Percentiles rank a stretch among this genome's conserved stretches.
Evolutionary conservation across 2,888 invertebrate genomes (phyloP).

Genomic region (Entomobrya proxima): DNA sequence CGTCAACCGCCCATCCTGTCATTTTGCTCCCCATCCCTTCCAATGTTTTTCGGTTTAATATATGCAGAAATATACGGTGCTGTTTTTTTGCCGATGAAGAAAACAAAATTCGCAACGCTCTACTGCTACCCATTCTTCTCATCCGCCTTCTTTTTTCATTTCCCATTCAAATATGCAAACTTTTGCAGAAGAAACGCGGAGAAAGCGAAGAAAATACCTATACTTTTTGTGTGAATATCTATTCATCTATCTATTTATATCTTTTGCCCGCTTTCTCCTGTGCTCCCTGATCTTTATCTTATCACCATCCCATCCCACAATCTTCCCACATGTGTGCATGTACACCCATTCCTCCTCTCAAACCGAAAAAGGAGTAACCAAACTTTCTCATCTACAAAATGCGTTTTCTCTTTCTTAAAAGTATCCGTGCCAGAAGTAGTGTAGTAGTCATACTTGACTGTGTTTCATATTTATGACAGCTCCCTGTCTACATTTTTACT

Average conservation of each 20-base stretch:
- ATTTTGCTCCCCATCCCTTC: neutral
- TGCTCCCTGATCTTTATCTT: neutral
- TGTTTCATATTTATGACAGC: constrained; percentile 51
- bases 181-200: neutral
- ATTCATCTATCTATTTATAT: neutral
- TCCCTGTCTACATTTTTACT: neutral
- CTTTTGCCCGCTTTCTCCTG: neutral
- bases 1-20: neutral
- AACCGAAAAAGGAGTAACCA: constrained; percentile 44
- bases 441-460: neutral
- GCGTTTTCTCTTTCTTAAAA: neutral
- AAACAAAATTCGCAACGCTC: neutral
- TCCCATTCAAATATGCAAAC: constrained; percentile 46
- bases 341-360: neutral
- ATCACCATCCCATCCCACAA: constrained; percentile 4
- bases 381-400: constrained; percentile 48
- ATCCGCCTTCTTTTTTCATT: neutral
- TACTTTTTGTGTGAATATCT: neutral
- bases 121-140: neutral
- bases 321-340: neutral
- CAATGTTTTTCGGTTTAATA: neutral
- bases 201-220: neutral
- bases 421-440: too few relatives aligned
- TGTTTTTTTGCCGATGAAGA: neutral
- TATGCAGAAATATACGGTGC: neutral